phyloP scores from a whole-genome alignment of 1,140 invertebrate genomes.

The Aphaenogaster rudis region DNA sequence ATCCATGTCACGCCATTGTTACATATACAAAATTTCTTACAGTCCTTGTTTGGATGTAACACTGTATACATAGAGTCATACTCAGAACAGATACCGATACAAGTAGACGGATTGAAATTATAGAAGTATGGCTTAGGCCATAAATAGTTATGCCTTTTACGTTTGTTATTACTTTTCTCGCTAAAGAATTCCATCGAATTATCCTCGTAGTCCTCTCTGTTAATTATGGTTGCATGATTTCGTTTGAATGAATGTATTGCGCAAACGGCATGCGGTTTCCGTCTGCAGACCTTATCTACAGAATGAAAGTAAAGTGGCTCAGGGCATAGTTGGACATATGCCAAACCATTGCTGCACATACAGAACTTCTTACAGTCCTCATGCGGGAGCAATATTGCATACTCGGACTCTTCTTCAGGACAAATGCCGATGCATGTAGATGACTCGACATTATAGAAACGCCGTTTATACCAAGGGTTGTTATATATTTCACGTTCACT shows the following conservation, averaged over 20 bases:
- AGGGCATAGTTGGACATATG: constrained; percentile 79
- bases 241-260: neutral
- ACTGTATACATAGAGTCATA: neutral
- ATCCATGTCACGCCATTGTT: neutral
- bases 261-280: neutral
- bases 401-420: neutral
- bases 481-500: too few species aligned
- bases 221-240: neutral
- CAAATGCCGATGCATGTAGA: neutral
- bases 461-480: neutral
- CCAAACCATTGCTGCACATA: neutral
- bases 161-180: neutral
- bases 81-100: constrained; percentile 11
- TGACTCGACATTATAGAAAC: neutral
- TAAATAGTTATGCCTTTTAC: neutral
- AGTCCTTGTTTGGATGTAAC: constrained; percentile 26
- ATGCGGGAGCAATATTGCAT: neutral
- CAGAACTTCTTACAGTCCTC: constrained; percentile 36
- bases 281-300: constrained; percentile 82
- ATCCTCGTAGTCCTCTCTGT: neutral
- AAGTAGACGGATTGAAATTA: neutral
- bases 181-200: neutral
- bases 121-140: too few species aligned
- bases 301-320: constrained; percentile 86
- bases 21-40: constrained; percentile 47